Percentiles rank a stretch among this genome's conserved stretches.
These are phyloP conservation scores for Bibio marci DNA, from an alignment of 2,888 invertebrate genomes.

Conservation along the genomic window DNA sequence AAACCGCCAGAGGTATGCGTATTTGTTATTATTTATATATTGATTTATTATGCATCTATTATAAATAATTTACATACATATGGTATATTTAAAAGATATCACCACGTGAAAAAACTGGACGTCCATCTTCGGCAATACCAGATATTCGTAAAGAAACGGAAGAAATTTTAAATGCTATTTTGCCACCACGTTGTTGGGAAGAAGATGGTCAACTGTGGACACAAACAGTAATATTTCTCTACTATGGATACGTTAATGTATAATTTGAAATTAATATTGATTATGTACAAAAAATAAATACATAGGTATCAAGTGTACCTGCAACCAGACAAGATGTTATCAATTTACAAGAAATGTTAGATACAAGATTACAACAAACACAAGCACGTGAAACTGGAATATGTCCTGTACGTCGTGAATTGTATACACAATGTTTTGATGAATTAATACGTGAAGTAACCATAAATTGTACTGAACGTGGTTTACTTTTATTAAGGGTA, in stretches of 20 bases:
- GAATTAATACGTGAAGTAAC: slow-evolving; percentile 89
- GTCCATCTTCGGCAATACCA: slow-evolving; percentile 36
- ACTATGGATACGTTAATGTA: background rate
- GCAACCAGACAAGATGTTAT: slow-evolving; percentile 92
- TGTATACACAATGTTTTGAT: slow-evolving; percentile 92
- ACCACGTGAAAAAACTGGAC: slow-evolving; percentile 25
- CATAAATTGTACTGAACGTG: slow-evolving; percentile 91
- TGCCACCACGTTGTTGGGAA: slow-evolving; percentile 91
- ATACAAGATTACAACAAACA: slow-evolving; percentile 74
- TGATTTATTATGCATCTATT: background rate
- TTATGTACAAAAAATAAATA: background rate
- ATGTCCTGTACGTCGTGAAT: slow-evolving; percentile 81
- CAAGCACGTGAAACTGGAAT: slow-evolving; percentile 94
- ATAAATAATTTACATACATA: too few species aligned
- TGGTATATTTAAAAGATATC: slow-evolving; percentile 16
- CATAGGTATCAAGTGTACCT: slow-evolving; percentile 85
- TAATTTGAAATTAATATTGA: background rate
- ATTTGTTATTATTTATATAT: too few species aligned
- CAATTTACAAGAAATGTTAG: slow-evolving; percentile 89
- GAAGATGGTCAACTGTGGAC: slow-evolving; percentile 85
- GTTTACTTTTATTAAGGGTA: slow-evolving; percentile 77
- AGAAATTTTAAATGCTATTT: slow-evolving; percentile 81
- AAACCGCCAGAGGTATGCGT: slow-evolving; percentile 26
- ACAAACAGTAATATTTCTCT: slow-evolving; percentile 41
- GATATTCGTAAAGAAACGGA: slow-evolving; percentile 65